These are phyloP conservation scores for Pseudoips prasinana DNA, from an alignment of 2,888 invertebrate genomes.

Conservation along the genomic window DNA sequence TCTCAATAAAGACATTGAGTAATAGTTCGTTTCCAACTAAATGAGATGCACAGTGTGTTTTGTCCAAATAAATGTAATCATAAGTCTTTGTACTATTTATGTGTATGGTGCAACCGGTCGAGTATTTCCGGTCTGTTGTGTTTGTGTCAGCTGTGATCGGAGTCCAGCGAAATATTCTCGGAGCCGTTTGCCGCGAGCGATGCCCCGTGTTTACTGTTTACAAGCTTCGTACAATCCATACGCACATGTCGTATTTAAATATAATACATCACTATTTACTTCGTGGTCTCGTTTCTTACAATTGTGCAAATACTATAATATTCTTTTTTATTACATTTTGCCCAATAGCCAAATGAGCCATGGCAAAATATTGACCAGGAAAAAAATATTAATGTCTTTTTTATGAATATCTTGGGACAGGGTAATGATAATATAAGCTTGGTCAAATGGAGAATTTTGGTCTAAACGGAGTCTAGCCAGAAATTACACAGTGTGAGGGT, in stretches of 20 bases:
- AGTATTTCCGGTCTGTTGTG: conserved; percentile 61
- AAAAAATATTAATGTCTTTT: no score
- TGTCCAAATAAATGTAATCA: conserved; percentile 27
- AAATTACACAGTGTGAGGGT: no score
- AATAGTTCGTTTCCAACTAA: conserved; percentile 20
- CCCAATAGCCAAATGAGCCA: no score
- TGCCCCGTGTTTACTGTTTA: conserved; percentile 64
- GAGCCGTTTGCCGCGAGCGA: conserved; percentile 52
- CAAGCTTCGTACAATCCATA: conserved; percentile 19
- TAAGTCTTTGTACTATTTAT: neutral
- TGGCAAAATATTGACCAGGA: no score
- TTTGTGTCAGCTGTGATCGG: conserved; percentile 44
- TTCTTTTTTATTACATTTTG: no score
- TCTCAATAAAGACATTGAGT: conserved; percentile 18
- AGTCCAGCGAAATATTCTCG: conserved; percentile 73
- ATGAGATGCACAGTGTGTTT: conserved; percentile 18
- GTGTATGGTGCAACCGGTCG: conserved; percentile 43
- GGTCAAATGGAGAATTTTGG: no score
- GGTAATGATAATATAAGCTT: no score
- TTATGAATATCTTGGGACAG: no score
- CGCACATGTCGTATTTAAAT: conserved; percentile 18
- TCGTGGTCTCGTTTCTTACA: conserved; percentile 4
- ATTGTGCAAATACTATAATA: no score
- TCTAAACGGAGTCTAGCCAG: no score
- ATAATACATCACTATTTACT: conserved; percentile 23